Percentiles rank a stretch among this genome's conserved stretches.
Conservation (phyloP, 1,140 invertebrate genomes). For the Drosophila erecta region DNA sequence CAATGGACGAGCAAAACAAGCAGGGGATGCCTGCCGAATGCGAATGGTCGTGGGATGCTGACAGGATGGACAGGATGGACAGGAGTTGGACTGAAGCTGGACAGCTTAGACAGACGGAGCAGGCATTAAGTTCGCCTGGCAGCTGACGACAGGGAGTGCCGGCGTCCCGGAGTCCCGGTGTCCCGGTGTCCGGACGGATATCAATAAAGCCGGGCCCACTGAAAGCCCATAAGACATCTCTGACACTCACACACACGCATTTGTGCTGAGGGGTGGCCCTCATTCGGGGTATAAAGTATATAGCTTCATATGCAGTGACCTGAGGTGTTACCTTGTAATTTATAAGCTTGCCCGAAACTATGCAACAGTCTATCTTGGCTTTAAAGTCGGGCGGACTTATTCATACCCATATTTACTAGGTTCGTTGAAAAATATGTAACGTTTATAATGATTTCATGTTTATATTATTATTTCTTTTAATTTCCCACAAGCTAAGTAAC, state of each 20-base stretch:
- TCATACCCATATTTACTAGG: too few relatives aligned
- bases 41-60: conserved; percentile 15
- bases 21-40: background rate
- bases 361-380: too few relatives aligned
- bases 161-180: background rate
- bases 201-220: conserved; percentile 67
- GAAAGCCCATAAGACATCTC: conserved; percentile 44
- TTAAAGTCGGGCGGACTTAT: too few relatives aligned
- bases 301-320: background rate
- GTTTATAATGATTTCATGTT: too few relatives aligned
- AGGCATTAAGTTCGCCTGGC: conserved; percentile 75
- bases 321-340: background rate
- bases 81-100: conserved; percentile 21
- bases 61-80: conserved; percentile 16
- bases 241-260: conserved; percentile 1
- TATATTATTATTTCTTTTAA: too few relatives aligned
- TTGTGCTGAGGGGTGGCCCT: conserved; percentile 21
- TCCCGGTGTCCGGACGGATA: conserved; percentile 49
- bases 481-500: too few relatives aligned
- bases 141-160: conserved; percentile 67
- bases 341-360: too few relatives aligned
- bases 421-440: too few relatives aligned
- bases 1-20: conserved; percentile 69
- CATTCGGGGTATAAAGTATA: background rate
- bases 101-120: conserved; percentile 32